Base-by-base conservation (phyloP, 2,797 vertebrate genomes). In the Argyrosomus regius region DNA sequence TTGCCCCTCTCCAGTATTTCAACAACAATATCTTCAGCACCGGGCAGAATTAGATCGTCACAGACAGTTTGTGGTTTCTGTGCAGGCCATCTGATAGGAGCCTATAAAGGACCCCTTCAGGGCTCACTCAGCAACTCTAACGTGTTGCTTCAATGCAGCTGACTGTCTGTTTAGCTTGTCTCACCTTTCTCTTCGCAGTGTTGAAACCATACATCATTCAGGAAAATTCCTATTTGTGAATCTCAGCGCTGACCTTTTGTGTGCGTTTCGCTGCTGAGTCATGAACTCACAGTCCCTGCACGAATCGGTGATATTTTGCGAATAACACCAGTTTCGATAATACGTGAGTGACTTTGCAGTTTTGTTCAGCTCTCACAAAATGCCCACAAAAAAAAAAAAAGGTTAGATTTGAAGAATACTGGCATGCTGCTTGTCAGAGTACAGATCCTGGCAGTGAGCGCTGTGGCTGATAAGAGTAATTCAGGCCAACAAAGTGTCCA, bases 41-140 rank as follows among this genome's bases (percentile, higher is more conserved):
- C 3, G 12, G 53, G 69, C 46, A 53, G 75, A 82, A 63, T 80
- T 43, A 22, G 58, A 80, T 85, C 50, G 74, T 77, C 58, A 41
- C 53, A 73, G 75, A 59, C 18, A 1, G 24, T 18, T 46, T 64
- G 75, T 61, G 48, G 59, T 62, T 66, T 60, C 24, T 58, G 70
- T 13, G 48, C 2, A 12, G 72, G 56, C 61, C 46, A 78, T 78
- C 65, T 71, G 71, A 80, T 80, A 57, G 1, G 0, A 48, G 24
- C 46, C 41, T 61, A 24, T 77, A 76, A 87, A 80, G 75, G 68
- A 76, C 17, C n/a, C 41, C 77, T 77, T 64, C 80, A 62, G 82
- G 72, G 64, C 68, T 68, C 20, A 6, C 58, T 75, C 17, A 3
- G 24, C n/a, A 72, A 28, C 3, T 20, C 46, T 14, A 1, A 39